A percentile compares a stretch with the other conserved stretches of the same genome.
Conservation (phyloP, 2,113 vertebrate species). For the Butorides virescens region DNA sequence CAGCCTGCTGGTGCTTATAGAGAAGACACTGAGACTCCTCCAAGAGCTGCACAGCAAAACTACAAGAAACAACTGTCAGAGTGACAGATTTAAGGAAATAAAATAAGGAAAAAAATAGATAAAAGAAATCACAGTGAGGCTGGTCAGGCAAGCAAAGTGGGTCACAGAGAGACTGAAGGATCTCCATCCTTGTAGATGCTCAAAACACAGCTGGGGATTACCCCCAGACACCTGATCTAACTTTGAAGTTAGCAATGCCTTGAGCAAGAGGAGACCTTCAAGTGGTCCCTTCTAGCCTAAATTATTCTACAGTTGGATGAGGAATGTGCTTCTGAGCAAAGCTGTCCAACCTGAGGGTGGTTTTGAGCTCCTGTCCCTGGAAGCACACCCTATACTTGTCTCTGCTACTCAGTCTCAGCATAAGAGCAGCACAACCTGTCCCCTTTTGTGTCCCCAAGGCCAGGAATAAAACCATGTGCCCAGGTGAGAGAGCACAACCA, state of each 20-base stretch:
- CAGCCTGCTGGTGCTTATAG: background rate
- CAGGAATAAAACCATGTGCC: background rate
- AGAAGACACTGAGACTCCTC: background rate
- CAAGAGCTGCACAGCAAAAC: background rate
- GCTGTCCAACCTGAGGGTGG: no score
- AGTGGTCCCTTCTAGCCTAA: background rate
- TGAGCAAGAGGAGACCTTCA: background rate
- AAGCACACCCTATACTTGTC: background rate
- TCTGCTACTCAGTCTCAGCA: background rate
- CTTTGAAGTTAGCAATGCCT: background rate
- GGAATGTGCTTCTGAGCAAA: background rate
- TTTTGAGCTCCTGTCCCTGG: background rate
- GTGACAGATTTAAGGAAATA: background rate
- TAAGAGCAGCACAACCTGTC: background rate
- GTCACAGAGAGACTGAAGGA: background rate
- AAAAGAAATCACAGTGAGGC: background rate
- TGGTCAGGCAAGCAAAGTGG: background rate
- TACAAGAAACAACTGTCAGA: background rate
- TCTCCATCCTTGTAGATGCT: background rate
- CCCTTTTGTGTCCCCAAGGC: background rate
- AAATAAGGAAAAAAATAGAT: background rate
- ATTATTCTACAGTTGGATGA: fast-evolving
- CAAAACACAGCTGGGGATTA: background rate
- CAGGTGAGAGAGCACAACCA: background rate
- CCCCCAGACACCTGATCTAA: fast-evolving